These are phyloP conservation scores for Thereva unica DNA, from an alignment of 2,888 invertebrate species.

Conservation along the genomic window DNA sequence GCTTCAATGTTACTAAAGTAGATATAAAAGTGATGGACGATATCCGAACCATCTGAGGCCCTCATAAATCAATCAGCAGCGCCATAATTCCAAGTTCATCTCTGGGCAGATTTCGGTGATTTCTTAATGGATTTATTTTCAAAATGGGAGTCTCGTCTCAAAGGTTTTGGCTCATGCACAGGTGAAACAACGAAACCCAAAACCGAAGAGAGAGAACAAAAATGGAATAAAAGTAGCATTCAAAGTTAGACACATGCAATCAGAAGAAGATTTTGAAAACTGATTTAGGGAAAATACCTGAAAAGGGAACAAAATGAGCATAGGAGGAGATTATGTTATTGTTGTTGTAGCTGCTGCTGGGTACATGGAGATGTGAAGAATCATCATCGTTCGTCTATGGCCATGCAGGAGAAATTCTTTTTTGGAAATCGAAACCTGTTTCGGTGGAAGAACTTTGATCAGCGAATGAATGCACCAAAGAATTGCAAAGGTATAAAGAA, in stretches of 20 bases:
- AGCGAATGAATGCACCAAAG: slow-evolving; percentile 20
- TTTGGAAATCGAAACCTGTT: slow-evolving; percentile 12
- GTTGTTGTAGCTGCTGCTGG: neutral
- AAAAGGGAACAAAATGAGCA: no score
- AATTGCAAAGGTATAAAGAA: neutral
- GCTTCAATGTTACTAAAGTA: no score
- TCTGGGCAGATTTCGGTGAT: slow-evolving; percentile 9
- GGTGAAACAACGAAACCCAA: slow-evolving; percentile 1
- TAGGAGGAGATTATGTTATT: no score
- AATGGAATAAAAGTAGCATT: slow-evolving; percentile 25
- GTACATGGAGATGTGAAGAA: neutral
- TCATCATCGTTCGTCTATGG: slow-evolving; percentile 9
- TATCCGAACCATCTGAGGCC: neutral
- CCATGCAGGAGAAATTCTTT: neutral
- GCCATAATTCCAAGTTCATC: slow-evolving; percentile 18
- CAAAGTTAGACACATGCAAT: slow-evolving; percentile 13
- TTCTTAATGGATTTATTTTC: slow-evolving; percentile 15
- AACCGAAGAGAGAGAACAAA: slow-evolving; percentile 9
- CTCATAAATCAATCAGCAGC: slow-evolving; percentile 17
- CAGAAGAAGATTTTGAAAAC: neutral
- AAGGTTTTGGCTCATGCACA: slow-evolving; percentile 6
- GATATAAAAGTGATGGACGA: no score
- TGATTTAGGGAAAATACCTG: no score
- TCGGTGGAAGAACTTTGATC: slow-evolving; percentile 28
- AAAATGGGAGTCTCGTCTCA: slow-evolving; percentile 13